Conservation (phyloP, 2,113 vertebrate genomes). For the Pyrgilauda ruficollis region DNA sequence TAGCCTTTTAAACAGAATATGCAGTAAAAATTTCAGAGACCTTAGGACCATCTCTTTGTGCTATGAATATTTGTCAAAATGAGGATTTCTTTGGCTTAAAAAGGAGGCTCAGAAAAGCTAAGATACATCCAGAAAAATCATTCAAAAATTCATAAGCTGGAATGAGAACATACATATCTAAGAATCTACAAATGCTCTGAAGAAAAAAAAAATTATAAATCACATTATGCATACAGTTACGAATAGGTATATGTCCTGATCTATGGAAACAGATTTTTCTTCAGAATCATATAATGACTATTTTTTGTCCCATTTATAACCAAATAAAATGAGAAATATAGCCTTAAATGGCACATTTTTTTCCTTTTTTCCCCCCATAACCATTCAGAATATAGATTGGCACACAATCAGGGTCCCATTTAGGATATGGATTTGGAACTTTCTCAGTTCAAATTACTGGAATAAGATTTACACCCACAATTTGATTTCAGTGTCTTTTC, state of each 20-base stretch:
- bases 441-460: neutral
- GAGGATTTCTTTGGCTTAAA: neutral
- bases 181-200: neutral
- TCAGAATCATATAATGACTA: neutral
- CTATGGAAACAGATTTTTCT: neutral
- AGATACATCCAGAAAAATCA: neutral
- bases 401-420: neutral
- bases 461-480: neutral
- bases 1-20: neutral
- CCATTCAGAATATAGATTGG: neutral
- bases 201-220: neutral
- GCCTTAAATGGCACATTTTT: neutral
- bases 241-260: neutral
- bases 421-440: neutral
- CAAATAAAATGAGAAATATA: neutral
- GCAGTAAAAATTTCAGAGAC: neutral
- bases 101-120: neutral
- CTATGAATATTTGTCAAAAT: neutral
- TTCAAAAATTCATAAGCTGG: neutral
- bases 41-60: neutral
- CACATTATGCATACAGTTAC: neutral
- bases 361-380: rapidly evolving
- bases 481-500: neutral
- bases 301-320: neutral
- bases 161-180: neutral